Conservation (phyloP, 2,113 vertebrate genomes). For the Pelusios castaneus region DNA sequence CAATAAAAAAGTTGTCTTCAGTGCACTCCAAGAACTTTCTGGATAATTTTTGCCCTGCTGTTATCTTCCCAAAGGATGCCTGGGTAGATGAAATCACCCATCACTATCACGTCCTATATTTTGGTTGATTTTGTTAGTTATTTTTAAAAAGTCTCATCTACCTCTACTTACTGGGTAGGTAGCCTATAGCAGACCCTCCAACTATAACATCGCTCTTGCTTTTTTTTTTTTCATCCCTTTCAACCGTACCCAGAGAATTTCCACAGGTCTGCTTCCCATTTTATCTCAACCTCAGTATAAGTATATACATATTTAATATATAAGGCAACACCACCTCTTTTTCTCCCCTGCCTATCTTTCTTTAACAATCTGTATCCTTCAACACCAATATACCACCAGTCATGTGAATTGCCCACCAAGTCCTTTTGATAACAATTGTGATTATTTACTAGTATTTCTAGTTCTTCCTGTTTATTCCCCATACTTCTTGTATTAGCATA, state of each 20-base stretch:
- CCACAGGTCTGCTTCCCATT: not conserved
- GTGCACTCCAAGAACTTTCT: not conserved
- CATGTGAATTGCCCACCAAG: not conserved
- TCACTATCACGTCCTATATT: not conserved
- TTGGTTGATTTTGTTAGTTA: not conserved
- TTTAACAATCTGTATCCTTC: not conserved
- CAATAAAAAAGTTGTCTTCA: not conserved
- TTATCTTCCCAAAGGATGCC: not conserved
- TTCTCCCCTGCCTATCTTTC: not conserved
- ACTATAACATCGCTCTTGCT: not conserved
- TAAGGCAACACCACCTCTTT: not conserved
- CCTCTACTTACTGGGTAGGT: not conserved
- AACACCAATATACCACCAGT: not conserved
- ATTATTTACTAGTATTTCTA: not conserved
- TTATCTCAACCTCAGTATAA: not conserved
- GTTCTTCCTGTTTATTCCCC: not conserved
- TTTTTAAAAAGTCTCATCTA: not conserved
- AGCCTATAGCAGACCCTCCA: not conserved
- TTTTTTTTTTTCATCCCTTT: not conserved
- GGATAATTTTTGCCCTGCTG: not conserved
- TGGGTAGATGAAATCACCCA: not conserved
- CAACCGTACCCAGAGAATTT: not conserved
- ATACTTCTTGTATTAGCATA: not conserved
- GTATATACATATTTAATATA: not conserved
- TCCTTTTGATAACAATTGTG: not conserved